Evolutionary conservation across 2,113 vertebrate genomes (phyloP).

Genomic region (Alligator mississippiensis): DNA sequence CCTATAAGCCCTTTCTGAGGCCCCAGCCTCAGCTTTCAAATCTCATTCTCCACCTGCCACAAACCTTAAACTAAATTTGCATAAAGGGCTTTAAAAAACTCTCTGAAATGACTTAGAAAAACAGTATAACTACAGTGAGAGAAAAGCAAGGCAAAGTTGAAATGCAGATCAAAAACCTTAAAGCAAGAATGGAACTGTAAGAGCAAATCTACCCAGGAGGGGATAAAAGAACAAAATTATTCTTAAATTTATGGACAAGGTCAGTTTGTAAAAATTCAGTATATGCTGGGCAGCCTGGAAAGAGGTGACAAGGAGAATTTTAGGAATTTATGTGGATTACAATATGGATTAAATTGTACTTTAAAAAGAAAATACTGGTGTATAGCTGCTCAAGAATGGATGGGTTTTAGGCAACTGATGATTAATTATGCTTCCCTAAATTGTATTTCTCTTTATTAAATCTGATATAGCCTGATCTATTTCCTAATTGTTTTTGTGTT

Average conservation of each 20-base stretch:
- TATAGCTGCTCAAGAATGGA: slow-evolving; percentile 27
- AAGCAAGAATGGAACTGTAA: slow-evolving; percentile 48
- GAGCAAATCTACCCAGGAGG: not conserved
- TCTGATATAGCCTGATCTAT: slow-evolving; percentile 40
- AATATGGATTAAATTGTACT: not conserved
- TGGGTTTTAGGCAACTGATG: slow-evolving; percentile 46
- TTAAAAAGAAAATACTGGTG: slow-evolving; percentile 6
- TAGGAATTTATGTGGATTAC: not conserved
- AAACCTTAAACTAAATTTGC: slow-evolving; percentile 17
- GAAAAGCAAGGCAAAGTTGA: slow-evolving; percentile 39
- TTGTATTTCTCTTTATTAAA: slow-evolving; percentile 68
- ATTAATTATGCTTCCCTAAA: slow-evolving; percentile 70
- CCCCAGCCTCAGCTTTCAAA: slow-evolving; percentile 42
- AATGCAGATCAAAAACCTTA: slow-evolving; percentile 31
- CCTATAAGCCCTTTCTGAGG: slow-evolving; percentile 35
- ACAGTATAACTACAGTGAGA: not conserved
- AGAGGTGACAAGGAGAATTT: not conserved
- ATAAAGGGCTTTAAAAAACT: not conserved
- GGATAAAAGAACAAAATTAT: not conserved
- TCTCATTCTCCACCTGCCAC: not conserved
- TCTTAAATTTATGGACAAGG: not conserved
- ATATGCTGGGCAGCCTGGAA: not conserved
- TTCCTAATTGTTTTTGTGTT: slow-evolving; percentile 73
- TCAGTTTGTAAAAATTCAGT: not conserved
- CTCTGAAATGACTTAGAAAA: not conserved